Conservation (phyloP, 2,113 vertebrate species). For the Mesocricetus auratus region DNA sequence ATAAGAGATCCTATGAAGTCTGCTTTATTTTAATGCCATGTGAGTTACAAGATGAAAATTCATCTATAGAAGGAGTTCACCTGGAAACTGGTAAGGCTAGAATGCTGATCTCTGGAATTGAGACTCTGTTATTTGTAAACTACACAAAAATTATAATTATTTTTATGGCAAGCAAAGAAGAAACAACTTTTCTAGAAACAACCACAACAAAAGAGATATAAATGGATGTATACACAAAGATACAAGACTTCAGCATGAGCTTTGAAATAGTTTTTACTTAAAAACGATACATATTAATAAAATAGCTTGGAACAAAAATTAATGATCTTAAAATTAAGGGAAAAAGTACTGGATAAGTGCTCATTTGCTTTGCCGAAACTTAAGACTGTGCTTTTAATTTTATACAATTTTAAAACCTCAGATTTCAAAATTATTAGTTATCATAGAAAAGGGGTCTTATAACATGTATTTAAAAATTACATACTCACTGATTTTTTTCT, state of each 20-base stretch:
- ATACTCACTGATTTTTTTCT: background rate
- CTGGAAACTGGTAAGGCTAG: background rate
- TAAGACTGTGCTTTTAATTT: background rate
- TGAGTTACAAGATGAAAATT: background rate
- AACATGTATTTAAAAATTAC: slow-evolving; percentile 3
- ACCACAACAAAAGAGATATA: background rate
- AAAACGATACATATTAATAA: background rate
- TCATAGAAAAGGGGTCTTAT: background rate
- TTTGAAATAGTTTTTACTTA: background rate
- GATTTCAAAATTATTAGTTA: slow-evolving; percentile 13
- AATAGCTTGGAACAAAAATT: background rate
- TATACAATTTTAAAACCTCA: slow-evolving; percentile 22
- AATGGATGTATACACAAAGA: background rate
- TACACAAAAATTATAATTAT: background rate
- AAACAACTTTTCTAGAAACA: background rate
- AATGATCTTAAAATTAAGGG: background rate
- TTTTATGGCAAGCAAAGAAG: background rate
- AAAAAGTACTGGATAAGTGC: background rate
- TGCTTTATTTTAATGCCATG: background rate
- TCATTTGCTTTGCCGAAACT: background rate
- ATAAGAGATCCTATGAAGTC: background rate
- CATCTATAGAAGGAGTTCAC: background rate
- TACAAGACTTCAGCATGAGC: background rate
- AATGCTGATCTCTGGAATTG: background rate
- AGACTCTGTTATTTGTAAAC: background rate